A percentile compares a stretch with the other conserved stretches of the same genome.
Conservation (phyloP, 2,113 vertebrate genomes). For the Hucho hucho region DNA sequence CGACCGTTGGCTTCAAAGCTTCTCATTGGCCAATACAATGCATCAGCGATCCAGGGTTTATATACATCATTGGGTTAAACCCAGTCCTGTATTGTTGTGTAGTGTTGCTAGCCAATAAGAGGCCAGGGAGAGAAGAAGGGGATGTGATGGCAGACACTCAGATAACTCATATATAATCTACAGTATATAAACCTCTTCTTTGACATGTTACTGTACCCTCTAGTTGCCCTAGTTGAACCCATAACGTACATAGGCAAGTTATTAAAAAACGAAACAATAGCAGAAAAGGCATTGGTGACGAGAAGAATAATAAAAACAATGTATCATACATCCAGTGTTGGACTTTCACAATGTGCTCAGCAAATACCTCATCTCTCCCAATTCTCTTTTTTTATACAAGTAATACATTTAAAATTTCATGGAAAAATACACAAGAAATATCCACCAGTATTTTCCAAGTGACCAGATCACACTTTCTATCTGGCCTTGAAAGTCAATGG, state of each 20-base stretch:
- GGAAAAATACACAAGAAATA: constrained; percentile 58
- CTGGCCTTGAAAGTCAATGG: constrained; percentile 49
- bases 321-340: constrained; percentile 78
- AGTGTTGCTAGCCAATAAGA: no score
- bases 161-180: no score
- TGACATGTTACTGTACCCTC: neutral
- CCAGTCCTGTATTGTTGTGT: no score
- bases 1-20: no score
- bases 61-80: no score
- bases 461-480: constrained; percentile 37
- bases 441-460: constrained; percentile 68
- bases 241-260: constrained; percentile 56
- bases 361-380: constrained; percentile 58
- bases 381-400: constrained; percentile 67
- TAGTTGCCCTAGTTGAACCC: constrained; percentile 38
- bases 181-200: no score
- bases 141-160: no score
- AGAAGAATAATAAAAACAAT: constrained; percentile 38
- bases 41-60: no score
- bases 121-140: no score
- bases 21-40: no score
- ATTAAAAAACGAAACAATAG: constrained; percentile 38
- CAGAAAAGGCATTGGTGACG: constrained; percentile 52
- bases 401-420: constrained; percentile 74
- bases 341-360: constrained; percentile 77